Conservation (phyloP, 2,797 vertebrate species). For the Periophthalmus magnuspinnatus region DNA sequence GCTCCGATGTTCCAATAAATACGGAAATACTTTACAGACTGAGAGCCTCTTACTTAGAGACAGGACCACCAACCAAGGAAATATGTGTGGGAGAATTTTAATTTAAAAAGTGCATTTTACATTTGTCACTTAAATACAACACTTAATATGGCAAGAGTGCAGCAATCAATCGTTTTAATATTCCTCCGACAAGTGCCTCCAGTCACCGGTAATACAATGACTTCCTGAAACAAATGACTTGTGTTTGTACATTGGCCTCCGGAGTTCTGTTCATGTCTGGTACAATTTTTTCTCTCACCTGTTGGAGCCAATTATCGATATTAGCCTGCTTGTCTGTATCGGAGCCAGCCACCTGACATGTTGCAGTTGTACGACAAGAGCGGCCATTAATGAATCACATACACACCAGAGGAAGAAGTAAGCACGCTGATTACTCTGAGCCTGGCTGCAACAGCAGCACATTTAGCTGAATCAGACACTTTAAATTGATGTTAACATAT, state of each 20-base stretch:
- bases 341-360: constrained; percentile 55
- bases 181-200: constrained; percentile 61
- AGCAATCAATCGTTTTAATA: constrained; percentile 68
- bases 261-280: constrained; percentile 65
- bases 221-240: constrained; percentile 72
- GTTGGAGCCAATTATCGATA: constrained; percentile 71
- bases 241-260: constrained; percentile 60
- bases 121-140: background rate
- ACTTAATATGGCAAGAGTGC: constrained; percentile 13
- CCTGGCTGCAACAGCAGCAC: constrained; percentile 10
- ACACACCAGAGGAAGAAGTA: constrained; percentile 24
- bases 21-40: too few species aligned
- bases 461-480: constrained; percentile 36
- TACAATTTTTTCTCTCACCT: constrained; percentile 47
- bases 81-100: background rate
- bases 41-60: background rate
- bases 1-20: too few species aligned
- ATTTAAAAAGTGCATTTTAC: constrained; percentile 1
- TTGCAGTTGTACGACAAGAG: constrained; percentile 40
- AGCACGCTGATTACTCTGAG: constrained; percentile 29
- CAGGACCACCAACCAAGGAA: background rate
- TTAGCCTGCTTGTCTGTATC: constrained; percentile 50
- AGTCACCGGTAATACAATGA: constrained; percentile 73
- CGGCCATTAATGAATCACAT: constrained; percentile 59
- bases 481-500: constrained; percentile 26